Evolutionary conservation across 2,888 invertebrate species (phyloP).

Genomic region (Polydrusus cervinus): DNA sequence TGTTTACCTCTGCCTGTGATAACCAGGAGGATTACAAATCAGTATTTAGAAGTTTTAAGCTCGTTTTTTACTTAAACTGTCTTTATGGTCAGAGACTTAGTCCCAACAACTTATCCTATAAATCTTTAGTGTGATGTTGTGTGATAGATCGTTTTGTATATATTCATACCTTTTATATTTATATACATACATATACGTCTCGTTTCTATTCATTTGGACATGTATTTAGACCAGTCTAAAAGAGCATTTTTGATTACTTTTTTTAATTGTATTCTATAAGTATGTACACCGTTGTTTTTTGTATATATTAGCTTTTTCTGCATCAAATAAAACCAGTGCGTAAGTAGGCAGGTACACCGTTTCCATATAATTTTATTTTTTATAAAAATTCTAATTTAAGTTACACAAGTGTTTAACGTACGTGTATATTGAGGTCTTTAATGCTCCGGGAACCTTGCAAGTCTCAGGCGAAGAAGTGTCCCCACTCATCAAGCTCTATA

Average conservation of each 20-base stretch:
- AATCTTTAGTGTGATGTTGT: conserved; percentile 46
- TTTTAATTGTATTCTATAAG: conserved; percentile 3
- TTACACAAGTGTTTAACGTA: too few relatives aligned
- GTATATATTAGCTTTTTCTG: not conserved
- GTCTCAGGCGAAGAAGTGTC: too few relatives aligned
- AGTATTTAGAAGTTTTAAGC: conserved; percentile 62
- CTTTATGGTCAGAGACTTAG: conserved; percentile 57
- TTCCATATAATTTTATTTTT: too few relatives aligned
- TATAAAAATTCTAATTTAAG: too few relatives aligned
- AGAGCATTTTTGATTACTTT: conserved; percentile 1
- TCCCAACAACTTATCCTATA: conserved; percentile 31
- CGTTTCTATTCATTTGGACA: not conserved
- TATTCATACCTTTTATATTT: conserved; percentile 13
- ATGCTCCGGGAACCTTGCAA: too few relatives aligned
- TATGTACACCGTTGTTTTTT: not conserved
- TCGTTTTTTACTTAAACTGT: conserved; percentile 32
- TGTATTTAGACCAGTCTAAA: not conserved
- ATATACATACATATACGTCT: not conserved
- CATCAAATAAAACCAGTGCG: too few relatives aligned
- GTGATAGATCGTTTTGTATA: conserved; percentile 51
- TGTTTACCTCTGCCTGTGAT: conserved; percentile 66
- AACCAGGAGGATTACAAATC: conserved; percentile 65
- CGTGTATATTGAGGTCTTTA: too few relatives aligned
- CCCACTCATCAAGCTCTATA: too few relatives aligned
- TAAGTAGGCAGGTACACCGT: too few relatives aligned